Base-by-base conservation (phyloP, 2,888 invertebrate species). In the Drosophila picticornis region DNA sequence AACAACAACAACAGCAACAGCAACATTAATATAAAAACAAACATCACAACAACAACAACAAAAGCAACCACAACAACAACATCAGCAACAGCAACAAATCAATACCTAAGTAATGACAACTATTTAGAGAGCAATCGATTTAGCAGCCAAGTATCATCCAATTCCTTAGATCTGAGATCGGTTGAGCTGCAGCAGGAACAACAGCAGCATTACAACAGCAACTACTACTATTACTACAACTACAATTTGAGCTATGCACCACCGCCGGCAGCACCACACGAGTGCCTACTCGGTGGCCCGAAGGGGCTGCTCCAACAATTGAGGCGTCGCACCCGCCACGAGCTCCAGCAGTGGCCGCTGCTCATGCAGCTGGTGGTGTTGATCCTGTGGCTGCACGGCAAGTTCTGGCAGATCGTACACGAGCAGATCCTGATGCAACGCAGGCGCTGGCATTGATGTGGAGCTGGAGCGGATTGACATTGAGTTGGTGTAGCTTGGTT, bases 261-360 rank as follows among this genome's bases (percentile, higher is more conserved):
- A 27, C 83, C 80, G n/a, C 66, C 70, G 77, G 66, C 68, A 32
- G 72, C 66, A 29, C 29, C 64, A 11, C 58, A 53, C 67, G 65
- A 58, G 16, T 76, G 75, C 48, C 73, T 75, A 13, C 65, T 70
- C 16, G 72, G 71, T 2, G 72, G 76, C 25, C 48, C 79, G 22
- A 76, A 72, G 19, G 71, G 72, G 16, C 81, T 85, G 7, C 62
- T 83, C n/a, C 90, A 87, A 67, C 87, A 91, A 59, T 72, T 92
- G 68, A 91, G 88, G 72, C 87, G 90, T 27, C 88, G 92, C 69
- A 91, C 91, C 16, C 84, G 88, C 46, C 87, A 90, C 79, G 92
- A 92, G 63, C 83, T 92, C 19, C 83, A 90, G 50, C 91, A 93
- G 77, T 91, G 93, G 89, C 93, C 93, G 73, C 83, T 92, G 78